Evolutionary conservation across 2,888 invertebrate genomes (phyloP), one percentile per base, ranked within the genome.

Genomic region (Apeira syringaria): DNA sequence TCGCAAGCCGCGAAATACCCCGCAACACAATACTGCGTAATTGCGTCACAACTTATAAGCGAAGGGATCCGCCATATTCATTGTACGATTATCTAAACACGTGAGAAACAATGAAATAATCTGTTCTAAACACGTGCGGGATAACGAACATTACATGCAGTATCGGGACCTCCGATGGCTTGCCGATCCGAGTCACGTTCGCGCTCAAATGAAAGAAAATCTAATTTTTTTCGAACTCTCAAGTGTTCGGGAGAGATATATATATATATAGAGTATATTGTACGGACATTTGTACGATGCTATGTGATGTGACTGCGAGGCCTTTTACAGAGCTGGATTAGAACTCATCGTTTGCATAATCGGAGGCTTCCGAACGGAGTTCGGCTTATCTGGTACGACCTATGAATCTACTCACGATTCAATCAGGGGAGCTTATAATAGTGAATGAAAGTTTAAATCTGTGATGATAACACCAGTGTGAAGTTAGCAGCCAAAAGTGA

Each of bases 141-240:
- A 72, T 77, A 76, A 79, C 76, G 75, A 78, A 78, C 68, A 76
- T 78, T 72, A 77, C 68, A 69, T 68, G 60, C 56, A 50, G 62
- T 62, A 71, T 61, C 52, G 52, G 61, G 62, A 69, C 60, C 65
- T 71, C 61, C 74, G 76, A 76, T 72, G 62, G 69, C 67, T 78
- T 78, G 59, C 64, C 64, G 64, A 73, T 74, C 65, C 80, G 53
- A 70, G 74, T 79, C 81, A 81, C 81, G 81, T 80, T 59, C 64
- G 52, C 47, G 67, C 68, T 71, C 77, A 77, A 80, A 81, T 81
- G 79, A 81, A 75, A 74, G 76, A 75, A 77, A 80, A 82, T 81
- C 78, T 79, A 80, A 80, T 81, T 81, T 75, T 78, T 70, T 68
- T 24, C 24, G 64, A 69, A 63, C 64, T 59, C 64, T 59, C 54